These are phyloP conservation scores for Trichomalopsis sarcophagae DNA, from an alignment of 1,140 invertebrate genomes.

Conservation along the genomic window DNA sequence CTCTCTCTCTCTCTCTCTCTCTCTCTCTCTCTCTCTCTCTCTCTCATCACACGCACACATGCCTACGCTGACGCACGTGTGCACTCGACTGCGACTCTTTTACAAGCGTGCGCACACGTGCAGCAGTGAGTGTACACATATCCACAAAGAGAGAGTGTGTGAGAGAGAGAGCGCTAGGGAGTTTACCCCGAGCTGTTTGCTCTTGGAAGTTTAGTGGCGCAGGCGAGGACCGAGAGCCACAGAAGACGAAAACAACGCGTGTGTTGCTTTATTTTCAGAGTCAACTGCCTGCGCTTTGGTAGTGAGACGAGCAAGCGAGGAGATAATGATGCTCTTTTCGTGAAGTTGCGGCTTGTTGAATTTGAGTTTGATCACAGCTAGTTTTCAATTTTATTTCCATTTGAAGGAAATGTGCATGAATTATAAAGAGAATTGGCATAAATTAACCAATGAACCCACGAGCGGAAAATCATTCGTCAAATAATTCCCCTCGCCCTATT, in stretches of 20 bases:
- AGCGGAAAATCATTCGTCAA: too few species aligned
- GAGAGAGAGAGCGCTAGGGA: slow-evolving; percentile 48
- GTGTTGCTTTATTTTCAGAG: slow-evolving; percentile 22
- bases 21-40: too few species aligned
- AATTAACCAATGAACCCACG: too few species aligned
- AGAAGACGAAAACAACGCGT: slow-evolving; percentile 47
- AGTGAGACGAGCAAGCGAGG: background rate
- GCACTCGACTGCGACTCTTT: background rate
- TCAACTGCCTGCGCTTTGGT: background rate
- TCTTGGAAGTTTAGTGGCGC: background rate
- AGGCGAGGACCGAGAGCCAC: slow-evolving; percentile 39
- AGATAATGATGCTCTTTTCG: background rate
- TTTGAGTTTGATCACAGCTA: background rate
- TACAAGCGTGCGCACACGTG: background rate
- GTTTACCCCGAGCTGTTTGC: slow-evolving; percentile 10
- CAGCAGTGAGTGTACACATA: background rate
- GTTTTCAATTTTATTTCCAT: background rate
- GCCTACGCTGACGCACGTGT: background rate
- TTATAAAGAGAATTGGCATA: too few species aligned
- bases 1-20: too few species aligned
- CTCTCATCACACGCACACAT: too few species aligned
- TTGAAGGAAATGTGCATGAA: too few species aligned
- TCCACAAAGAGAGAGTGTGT: slow-evolving; percentile 42
- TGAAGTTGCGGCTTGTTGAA: background rate
- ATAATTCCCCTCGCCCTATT: too few species aligned